These are phyloP conservation scores for Bimastos eiseni DNA, from an alignment of 2,888 invertebrate genomes.

Conservation along the genomic window DNA sequence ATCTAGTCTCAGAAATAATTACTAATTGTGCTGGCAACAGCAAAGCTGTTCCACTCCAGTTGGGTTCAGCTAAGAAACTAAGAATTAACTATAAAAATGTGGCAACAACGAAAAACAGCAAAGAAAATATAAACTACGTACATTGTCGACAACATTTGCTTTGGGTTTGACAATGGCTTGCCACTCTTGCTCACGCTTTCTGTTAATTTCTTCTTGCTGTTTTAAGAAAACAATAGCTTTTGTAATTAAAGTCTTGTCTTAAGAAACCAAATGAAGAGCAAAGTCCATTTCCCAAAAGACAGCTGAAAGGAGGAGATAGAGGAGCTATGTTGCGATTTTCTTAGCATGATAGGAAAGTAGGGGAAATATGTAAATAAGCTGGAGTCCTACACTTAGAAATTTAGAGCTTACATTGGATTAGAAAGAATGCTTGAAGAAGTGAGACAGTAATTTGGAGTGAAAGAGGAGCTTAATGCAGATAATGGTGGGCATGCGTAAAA, in stretches of 20 bases:
- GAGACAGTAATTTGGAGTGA: too few species aligned
- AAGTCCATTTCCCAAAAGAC: too few species aligned
- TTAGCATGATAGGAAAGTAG: too few species aligned
- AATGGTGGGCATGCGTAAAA: too few species aligned
- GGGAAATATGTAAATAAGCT: too few species aligned
- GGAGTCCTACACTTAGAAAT: too few species aligned
- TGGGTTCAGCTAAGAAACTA: background rate
- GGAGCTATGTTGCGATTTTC: too few species aligned
- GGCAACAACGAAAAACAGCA: background rate
- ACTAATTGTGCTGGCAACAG: background rate
- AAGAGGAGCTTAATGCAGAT: too few species aligned
- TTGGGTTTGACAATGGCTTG: background rate
- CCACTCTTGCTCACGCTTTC: constrained; percentile 4
- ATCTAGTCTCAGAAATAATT: background rate
- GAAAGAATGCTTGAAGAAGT: too few species aligned
- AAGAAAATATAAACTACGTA: background rate
- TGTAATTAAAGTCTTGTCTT: background rate
- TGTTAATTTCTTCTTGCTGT: constrained; percentile 19
- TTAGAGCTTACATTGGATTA: too few species aligned
- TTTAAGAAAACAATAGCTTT: background rate
- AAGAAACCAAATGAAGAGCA: too few species aligned
- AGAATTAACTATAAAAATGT: background rate
- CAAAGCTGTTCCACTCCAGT: background rate
- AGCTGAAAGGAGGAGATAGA: too few species aligned
- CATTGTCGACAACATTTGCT: background rate